phyloP scores from a whole-genome alignment of 2,888 invertebrate genomes.

The Phyllotreta striolata region DNA sequence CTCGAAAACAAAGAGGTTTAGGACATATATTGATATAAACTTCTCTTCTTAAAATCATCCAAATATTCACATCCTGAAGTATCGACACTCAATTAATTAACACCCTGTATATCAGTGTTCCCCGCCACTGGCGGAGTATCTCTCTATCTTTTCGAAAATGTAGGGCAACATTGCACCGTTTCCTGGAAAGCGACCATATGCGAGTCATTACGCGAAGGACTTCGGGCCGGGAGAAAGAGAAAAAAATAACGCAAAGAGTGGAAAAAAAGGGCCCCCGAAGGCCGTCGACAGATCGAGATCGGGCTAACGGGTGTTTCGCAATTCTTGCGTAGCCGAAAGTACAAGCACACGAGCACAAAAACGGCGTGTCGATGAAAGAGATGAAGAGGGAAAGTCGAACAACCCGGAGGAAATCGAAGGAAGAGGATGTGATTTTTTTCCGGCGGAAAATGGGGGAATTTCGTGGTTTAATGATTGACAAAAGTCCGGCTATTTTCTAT shows the following conservation, averaged over 20 bases:
- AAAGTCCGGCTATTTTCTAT: too few species aligned
- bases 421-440: too few species aligned
- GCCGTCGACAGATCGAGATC: constrained; percentile 44
- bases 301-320: constrained; percentile 50
- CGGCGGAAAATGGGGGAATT: too few species aligned
- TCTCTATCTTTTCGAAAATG: constrained; percentile 44
- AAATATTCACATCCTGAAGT: too few species aligned
- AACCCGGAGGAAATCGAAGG: not conserved
- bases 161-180: constrained; percentile 54
- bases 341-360: too few species aligned
- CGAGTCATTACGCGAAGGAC: constrained; percentile 54
- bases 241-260: constrained; percentile 36
- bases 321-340: constrained; percentile 38
- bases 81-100: too few species aligned
- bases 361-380: too few species aligned
- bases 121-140: constrained; percentile 24
- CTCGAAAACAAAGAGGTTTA: too few species aligned
- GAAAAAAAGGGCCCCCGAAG: constrained; percentile 32
- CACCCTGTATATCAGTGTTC: too few species aligned
- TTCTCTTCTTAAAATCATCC: too few species aligned
- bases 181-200: constrained; percentile 56
- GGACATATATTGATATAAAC: too few species aligned
- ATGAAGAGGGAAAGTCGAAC: constrained; percentile 5
- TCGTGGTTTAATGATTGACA: too few species aligned
- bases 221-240: constrained; percentile 43